Conservation (phyloP, 2,888 invertebrate genomes). For the Cantharis nigra region DNA sequence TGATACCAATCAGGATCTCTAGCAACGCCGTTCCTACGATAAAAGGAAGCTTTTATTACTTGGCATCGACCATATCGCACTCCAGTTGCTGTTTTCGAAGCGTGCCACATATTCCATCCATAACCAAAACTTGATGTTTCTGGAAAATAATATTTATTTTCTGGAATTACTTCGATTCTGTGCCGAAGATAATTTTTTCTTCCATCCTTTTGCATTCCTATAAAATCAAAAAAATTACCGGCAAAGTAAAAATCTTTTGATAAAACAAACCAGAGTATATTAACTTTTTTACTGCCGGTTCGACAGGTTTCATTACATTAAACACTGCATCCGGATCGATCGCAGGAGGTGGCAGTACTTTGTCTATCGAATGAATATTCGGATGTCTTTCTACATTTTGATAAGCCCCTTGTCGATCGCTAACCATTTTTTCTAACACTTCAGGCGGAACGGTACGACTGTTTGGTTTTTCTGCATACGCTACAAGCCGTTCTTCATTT, state of each 20-base stretch:
- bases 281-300: constrained; percentile 55
- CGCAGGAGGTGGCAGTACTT: constrained; percentile 24
- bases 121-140: constrained; percentile 60
- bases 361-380: constrained; percentile 27
- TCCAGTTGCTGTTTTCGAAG: constrained; percentile 40
- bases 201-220: constrained; percentile 55
- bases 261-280: constrained; percentile 54
- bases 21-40: constrained; percentile 59
- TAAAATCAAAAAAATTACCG: background rate
- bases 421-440: constrained; percentile 40
- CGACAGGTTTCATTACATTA: constrained; percentile 59
- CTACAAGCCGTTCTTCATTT: constrained; percentile 48
- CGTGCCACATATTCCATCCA: constrained; percentile 64
- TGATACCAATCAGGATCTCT: constrained; percentile 63
- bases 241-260: background rate
- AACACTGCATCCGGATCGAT: constrained; percentile 35
- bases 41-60: constrained; percentile 62
- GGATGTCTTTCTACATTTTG: constrained; percentile 38
- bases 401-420: constrained; percentile 36
- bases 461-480: constrained; percentile 41
- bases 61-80: constrained; percentile 59
- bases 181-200: constrained; percentile 57
- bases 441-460: constrained; percentile 43
- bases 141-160: constrained; percentile 62
- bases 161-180: constrained; percentile 59